Evolutionary conservation across 2,113 vertebrate species (phyloP).

Genomic region (Campylomormyrus numenius): DNA sequence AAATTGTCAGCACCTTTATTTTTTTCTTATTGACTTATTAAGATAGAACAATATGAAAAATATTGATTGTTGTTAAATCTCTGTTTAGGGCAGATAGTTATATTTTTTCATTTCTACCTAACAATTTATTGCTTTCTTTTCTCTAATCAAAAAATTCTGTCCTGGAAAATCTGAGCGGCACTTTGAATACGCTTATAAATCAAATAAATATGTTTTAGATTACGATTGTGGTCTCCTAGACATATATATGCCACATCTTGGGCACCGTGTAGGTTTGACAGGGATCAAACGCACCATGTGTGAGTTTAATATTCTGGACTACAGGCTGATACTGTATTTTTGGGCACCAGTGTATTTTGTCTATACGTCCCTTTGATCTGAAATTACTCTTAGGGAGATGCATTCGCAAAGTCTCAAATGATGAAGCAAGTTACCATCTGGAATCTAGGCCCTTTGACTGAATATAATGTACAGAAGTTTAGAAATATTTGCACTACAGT

Average conservation of each 20-base stretch:
- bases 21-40: neutral
- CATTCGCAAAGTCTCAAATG: neutral
- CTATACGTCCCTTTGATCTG: neutral
- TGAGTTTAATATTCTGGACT: neutral
- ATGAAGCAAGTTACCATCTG: neutral
- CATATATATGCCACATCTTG: neutral
- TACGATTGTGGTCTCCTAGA: slow-evolving; percentile 10
- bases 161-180: neutral
- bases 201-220: neutral
- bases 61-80: neutral
- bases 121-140: neutral
- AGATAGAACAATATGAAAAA: neutral
- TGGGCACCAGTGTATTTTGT: neutral
- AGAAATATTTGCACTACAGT: neutral
- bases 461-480: neutral
- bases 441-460: neutral
- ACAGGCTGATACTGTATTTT: neutral
- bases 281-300: neutral
- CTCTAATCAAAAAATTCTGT: neutral
- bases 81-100: neutral
- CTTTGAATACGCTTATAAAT: slow-evolving; percentile 5
- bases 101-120: neutral
- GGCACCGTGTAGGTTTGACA: neutral
- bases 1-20: neutral
- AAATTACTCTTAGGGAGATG: neutral